Conservation (phyloP, 2,888 invertebrate species). For the Heliconius ismenius region DNA sequence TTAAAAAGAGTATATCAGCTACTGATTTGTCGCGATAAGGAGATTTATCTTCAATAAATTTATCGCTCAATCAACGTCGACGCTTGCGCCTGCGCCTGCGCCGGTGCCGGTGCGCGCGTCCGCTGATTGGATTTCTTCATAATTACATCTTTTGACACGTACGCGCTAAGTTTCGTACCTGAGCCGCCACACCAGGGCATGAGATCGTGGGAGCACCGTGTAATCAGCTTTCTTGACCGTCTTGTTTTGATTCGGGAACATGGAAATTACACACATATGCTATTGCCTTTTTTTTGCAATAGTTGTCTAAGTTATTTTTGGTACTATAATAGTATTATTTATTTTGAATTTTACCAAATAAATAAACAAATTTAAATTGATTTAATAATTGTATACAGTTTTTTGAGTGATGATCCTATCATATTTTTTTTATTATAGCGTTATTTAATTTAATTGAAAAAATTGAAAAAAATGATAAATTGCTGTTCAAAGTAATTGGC, state of each 20-base stretch:
- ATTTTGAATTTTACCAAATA: too few species aligned
- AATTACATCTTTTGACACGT: conserved; percentile 82
- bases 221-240: conserved; percentile 79
- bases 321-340: too few species aligned
- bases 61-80: conserved; percentile 72
- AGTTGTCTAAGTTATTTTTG: neutral
- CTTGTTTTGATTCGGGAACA: conserved; percentile 71
- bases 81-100: conserved; percentile 47
- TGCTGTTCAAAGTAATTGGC: neutral
- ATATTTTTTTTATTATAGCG: too few species aligned
- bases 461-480: neutral
- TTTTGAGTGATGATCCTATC: too few species aligned
- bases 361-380: too few species aligned
- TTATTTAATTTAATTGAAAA: too few species aligned
- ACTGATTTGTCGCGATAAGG: conserved; percentile 75
- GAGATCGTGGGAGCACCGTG: conserved; percentile 81
- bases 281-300: neutral
- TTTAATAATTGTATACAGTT: too few species aligned
- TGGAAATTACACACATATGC: conserved; percentile 51
- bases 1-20: conserved; percentile 60
- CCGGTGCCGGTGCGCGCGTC: conserved; percentile 45
- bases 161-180: conserved; percentile 79
- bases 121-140: conserved; percentile 81
- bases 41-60: conserved; percentile 78
- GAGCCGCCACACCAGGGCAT: conserved; percentile 65